Evolutionary conservation across 53 echinoderm and acorn worm genomes (phyloP).

Genomic region (Antedon mediterranea): DNA sequence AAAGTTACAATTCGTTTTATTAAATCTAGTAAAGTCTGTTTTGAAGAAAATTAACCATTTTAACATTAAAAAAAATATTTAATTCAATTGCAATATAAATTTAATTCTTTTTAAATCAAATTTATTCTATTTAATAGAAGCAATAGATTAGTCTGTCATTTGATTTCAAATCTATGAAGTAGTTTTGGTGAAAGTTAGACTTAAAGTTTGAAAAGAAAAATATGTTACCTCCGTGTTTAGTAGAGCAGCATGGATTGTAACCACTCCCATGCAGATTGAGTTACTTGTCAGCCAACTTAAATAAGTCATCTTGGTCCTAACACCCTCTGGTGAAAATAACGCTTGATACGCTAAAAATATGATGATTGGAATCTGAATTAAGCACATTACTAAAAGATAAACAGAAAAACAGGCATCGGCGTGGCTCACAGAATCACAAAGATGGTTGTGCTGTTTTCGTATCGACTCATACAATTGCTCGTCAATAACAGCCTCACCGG

Average conservation of each 20-base stretch:
- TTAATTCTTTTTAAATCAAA: too few relatives aligned
- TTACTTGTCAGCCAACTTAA: background rate
- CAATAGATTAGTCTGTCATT: too few relatives aligned
- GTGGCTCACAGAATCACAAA: background rate
- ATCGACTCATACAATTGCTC: background rate
- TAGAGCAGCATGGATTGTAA: background rate
- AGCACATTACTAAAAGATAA: background rate
- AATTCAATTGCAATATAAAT: too few relatives aligned
- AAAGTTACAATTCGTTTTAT: too few relatives aligned
- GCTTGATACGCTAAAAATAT: background rate
- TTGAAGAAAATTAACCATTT: too few relatives aligned
- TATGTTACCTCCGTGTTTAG: background rate
- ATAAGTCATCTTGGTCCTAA: background rate
- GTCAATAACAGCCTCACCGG: background rate
- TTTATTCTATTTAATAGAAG: too few relatives aligned
- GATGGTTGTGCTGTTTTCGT: background rate
- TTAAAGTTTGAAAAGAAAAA: too few relatives aligned
- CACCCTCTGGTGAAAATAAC: background rate
- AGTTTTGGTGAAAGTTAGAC: too few relatives aligned
- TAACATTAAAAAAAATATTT: too few relatives aligned
- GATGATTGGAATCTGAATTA: background rate
- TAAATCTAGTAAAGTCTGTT: too few relatives aligned
- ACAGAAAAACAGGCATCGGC: background rate
- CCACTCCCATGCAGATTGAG: background rate
- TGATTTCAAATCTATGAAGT: too few relatives aligned